Evolutionary conservation across 2,888 invertebrate species (phyloP).

Genomic region (Lymantria dispar): DNA sequence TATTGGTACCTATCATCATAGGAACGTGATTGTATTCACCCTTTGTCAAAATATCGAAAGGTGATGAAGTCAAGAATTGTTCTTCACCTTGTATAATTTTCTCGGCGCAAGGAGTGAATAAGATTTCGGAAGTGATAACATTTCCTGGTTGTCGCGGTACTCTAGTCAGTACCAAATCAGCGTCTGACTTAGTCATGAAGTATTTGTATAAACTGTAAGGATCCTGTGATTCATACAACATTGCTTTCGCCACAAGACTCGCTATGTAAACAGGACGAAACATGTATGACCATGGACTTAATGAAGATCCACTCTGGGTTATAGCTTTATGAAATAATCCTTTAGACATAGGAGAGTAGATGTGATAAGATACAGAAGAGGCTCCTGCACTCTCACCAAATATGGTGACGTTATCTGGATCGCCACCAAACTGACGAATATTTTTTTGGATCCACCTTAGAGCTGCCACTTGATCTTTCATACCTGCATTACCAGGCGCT

Average conservation of each 20-base stretch:
- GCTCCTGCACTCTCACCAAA: conserved; percentile 72
- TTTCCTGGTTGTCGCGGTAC: conserved; percentile 55
- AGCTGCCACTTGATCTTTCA: conserved; percentile 67
- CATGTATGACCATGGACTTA: conserved; percentile 59
- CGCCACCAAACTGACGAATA: conserved; percentile 59
- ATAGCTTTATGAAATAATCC: conserved; percentile 69
- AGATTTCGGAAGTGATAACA: conserved; percentile 47
- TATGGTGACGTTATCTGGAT: conserved; percentile 58
- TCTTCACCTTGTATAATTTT: conserved; percentile 55
- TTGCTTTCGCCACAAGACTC: conserved; percentile 54
- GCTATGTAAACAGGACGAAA: conserved; percentile 56
- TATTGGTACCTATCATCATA: conserved; percentile 56
- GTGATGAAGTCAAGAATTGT: conserved; percentile 57
- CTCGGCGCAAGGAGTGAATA: conserved; percentile 62
- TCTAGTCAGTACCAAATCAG: conserved; percentile 53
- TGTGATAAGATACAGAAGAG: conserved; percentile 57
- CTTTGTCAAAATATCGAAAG: conserved; percentile 45
- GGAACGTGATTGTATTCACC: conserved; percentile 64
- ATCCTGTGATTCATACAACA: conserved; percentile 51
- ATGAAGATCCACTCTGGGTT: conserved; percentile 63
- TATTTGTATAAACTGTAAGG: conserved; percentile 53
- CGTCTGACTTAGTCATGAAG: conserved; percentile 51
- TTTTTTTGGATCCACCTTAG: conserved; percentile 60
- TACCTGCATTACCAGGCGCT: conserved; percentile 64
- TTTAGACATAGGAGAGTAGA: conserved; percentile 63